phyloP scores from a whole-genome alignment of 1,140 invertebrate genomes.

The Chrysomallon squamiferum region DNA sequence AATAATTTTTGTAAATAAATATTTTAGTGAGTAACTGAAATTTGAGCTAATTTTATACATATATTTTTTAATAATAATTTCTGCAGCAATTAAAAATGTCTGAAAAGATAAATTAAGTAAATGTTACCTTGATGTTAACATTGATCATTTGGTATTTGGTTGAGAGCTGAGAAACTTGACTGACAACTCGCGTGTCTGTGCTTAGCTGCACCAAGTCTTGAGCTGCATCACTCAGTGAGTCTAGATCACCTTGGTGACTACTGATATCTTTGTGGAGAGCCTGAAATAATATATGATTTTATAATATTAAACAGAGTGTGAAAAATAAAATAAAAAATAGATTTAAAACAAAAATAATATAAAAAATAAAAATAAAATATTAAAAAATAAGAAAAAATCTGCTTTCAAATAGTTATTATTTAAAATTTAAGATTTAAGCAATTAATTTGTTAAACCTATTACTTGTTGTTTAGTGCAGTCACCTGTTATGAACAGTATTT shows the following conservation, averaged over 20 bases:
- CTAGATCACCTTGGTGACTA: slow-evolving; percentile 91
- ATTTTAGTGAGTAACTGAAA: too few relatives aligned
- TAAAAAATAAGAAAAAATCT: too few relatives aligned
- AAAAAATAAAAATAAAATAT: slow-evolving; percentile 2
- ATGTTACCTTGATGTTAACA: slow-evolving; percentile 80
- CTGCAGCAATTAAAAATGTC: slow-evolving; percentile 1
- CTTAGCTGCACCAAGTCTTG: slow-evolving; percentile 69
- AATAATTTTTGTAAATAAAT: too few relatives aligned
- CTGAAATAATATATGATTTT: slow-evolving; percentile 10
- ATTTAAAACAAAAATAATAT: too few relatives aligned
- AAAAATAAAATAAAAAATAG: too few relatives aligned
- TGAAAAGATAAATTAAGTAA: slow-evolving; percentile 2
- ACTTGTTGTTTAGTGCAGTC: too few relatives aligned
- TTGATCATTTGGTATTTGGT: slow-evolving; percentile 90
- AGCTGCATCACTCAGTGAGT: slow-evolving; percentile 87
- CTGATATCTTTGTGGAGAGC: slow-evolving; percentile 74
- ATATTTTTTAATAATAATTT: too few relatives aligned
- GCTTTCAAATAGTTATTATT: too few relatives aligned
- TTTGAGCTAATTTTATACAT: too few relatives aligned
- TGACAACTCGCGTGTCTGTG: slow-evolving; percentile 61
- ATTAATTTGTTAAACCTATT: too few relatives aligned
- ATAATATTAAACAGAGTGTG: not conserved
- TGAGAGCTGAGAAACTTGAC: slow-evolving; percentile 83
- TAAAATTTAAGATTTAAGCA: too few relatives aligned
- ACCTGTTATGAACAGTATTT: too few relatives aligned